phyloP scores from a whole-genome alignment of 2,888 invertebrate species.

The Lasioglossum zephyrum region DNA sequence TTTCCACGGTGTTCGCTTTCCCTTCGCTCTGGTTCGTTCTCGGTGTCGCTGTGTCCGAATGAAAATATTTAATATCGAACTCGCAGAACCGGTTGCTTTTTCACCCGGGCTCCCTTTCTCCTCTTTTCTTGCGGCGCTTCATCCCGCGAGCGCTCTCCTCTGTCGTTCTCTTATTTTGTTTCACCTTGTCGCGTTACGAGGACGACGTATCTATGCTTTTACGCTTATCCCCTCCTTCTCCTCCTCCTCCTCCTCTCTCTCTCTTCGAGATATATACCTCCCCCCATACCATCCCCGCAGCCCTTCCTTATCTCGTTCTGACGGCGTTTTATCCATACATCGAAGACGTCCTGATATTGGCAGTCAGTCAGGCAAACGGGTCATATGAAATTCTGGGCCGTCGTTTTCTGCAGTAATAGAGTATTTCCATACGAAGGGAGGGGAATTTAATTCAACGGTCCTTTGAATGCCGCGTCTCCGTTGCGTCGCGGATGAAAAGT shows the following conservation, averaged over 20 bases:
- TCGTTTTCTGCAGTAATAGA: constrained; percentile 68
- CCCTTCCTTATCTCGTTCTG: constrained; percentile 40
- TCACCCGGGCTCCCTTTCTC: neutral
- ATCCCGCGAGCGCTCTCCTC: constrained; percentile 10
- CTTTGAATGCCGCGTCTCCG: constrained; percentile 65
- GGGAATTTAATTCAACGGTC: constrained; percentile 70
- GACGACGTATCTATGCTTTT: constrained; percentile 50
- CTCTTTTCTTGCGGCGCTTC: neutral
- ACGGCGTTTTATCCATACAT: constrained; percentile 52
- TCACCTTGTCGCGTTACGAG: constrained; percentile 31
- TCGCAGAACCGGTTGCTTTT: constrained; percentile 18
- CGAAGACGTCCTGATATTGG: constrained; percentile 57
- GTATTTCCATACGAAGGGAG: constrained; percentile 65
- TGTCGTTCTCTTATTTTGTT: constrained; percentile 25
- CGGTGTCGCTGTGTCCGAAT: constrained; percentile 26
- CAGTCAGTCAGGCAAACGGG: constrained; percentile 68
- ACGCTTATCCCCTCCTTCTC: constrained; percentile 33
- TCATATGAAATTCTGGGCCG: constrained; percentile 71
- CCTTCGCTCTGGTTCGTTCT: constrained; percentile 7
- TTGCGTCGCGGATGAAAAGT: constrained; percentile 70
- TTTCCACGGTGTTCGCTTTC: neutral
- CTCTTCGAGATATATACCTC: neutral
- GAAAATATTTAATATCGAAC: constrained; percentile 53
- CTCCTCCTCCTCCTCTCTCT: neutral
- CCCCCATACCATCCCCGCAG: neutral